These are phyloP conservation scores for Gnathonemus longibarbis DNA, from an alignment of 2,113 vertebrate genomes.

Conservation along the genomic window DNA sequence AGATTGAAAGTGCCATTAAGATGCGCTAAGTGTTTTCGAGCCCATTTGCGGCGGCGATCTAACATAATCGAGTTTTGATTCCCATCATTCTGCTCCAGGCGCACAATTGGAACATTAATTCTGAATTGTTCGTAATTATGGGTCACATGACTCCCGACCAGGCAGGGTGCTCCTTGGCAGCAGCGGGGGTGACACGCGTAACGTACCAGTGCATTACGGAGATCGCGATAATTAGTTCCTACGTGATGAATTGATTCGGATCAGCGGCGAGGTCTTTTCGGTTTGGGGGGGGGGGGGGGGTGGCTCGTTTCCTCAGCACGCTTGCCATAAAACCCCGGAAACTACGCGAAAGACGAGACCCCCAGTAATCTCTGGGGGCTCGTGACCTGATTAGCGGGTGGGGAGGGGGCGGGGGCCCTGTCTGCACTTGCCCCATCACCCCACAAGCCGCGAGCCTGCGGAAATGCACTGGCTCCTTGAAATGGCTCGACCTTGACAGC, in stretches of 20 bases:
- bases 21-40: neutral
- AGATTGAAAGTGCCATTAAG: constrained; percentile 13
- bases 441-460: neutral
- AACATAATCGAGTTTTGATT: constrained; percentile 19
- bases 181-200: neutral
- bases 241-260: constrained; percentile 12
- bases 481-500: neutral
- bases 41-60: neutral
- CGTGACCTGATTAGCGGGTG: constrained; percentile 1
- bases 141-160: neutral
- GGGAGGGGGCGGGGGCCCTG: neutral
- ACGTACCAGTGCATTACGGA: neutral
- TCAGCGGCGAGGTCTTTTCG: neutral
- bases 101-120: constrained; percentile 15
- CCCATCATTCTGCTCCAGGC: neutral
- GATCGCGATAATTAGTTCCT: constrained; percentile 14
- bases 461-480: neutral
- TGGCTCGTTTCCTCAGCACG: neutral
- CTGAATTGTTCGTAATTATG: constrained; percentile 19
- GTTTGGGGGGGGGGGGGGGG: neutral
- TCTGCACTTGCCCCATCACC: constrained; percentile 6
- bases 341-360: neutral
- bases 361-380: neutral
- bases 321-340: neutral
- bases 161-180: neutral